phyloP scores from a whole-genome alignment of 2,888 invertebrate species.

The Auanema sp. region DNA sequence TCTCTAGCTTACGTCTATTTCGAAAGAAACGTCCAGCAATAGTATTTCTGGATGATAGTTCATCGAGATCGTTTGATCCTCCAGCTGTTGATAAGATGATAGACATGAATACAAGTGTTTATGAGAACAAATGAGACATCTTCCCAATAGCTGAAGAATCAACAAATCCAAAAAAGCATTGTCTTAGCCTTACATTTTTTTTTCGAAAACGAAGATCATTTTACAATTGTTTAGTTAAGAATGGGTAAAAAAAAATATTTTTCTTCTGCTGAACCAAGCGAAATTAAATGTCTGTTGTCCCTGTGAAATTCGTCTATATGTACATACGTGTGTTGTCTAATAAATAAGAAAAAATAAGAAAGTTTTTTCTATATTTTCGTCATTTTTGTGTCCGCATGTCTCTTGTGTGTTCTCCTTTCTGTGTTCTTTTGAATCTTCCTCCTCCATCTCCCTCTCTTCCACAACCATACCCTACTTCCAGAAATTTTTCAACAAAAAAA shows the following conservation, averaged over 20 bases:
- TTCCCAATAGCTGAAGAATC: too few relatives aligned
- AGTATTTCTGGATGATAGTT: constrained; percentile 21
- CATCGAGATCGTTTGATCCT: constrained; percentile 33
- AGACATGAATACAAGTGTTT: constrained; percentile 27
- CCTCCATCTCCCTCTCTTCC: background rate
- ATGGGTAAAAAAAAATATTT: too few relatives aligned
- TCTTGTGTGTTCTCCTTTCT: constrained; percentile 9
- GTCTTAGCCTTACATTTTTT: too few relatives aligned
- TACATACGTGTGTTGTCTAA: too few relatives aligned
- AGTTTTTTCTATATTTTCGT: background rate
- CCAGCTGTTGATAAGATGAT: constrained; percentile 43
- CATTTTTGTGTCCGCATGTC: background rate
- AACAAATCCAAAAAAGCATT: too few relatives aligned
- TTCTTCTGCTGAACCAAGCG: too few relatives aligned
- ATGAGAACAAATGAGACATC: constrained; percentile 14
- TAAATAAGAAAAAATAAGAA: too few relatives aligned
- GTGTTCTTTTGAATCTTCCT: too few relatives aligned
- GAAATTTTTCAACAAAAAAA: background rate
- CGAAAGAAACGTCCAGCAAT: constrained; percentile 11
- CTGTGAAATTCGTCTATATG: too few relatives aligned
- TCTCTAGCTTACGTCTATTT: constrained; percentile 16
- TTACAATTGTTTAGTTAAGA: too few relatives aligned
- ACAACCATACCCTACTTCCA: background rate
- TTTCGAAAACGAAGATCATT: too few relatives aligned
- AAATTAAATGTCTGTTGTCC: too few relatives aligned